Base-by-base conservation (phyloP, 2,888 invertebrate genomes). In the Lymantria monacha region DNA sequence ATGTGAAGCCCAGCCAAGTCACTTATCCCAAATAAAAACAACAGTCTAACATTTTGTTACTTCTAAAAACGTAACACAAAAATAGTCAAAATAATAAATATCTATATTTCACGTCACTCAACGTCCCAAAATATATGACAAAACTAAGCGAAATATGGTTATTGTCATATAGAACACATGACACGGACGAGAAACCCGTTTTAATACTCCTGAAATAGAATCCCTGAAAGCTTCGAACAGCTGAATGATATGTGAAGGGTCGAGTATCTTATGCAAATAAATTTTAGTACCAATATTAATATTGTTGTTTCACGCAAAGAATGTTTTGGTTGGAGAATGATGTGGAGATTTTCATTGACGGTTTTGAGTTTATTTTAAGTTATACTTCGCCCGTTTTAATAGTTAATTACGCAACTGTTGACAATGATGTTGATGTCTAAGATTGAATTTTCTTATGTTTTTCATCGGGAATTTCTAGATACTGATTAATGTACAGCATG, bases 81-180 rank as follows among this genome's bases (percentile, higher is more conserved):
- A 72, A 70, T 76, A 76, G 71, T 66, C 51, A 50, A 63, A 60
- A 66, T 63, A 76, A 74, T 73, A 76, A 75, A 76, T 60, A 72
- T n/a, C n/a, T n/a, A n/a, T 72, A 74, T 69, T 63, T 72, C 68
- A 74, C 60, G 78, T 69, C 74, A 69, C 64, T 74, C 72, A 71
- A 52, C 67, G 74, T 72, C 71, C 65, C 43, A 55, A 66, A n/a
- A 66, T 48, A 64, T 54, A 71, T 64, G 68, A 72, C 68, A 70
- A 73, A 41, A 70, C 64, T 55, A 66, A 76, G 70, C 74, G 68
- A 78, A 76, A 79, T 74, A 77, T 80, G 81, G 79, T 83, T 81
- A 84, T 83, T 81, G 84, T 85, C 81, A 81, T 77, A 73, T 79
- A 74, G 72, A n/a, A 72, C 30, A n/a, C 66, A 76, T 83, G 85